A percentile compares a stretch with the other conserved stretches of the same genome.
These are phyloP conservation scores for Actenoides lindsayi DNA, from an alignment of 2,113 vertebrate species.

Conservation along the genomic window DNA sequence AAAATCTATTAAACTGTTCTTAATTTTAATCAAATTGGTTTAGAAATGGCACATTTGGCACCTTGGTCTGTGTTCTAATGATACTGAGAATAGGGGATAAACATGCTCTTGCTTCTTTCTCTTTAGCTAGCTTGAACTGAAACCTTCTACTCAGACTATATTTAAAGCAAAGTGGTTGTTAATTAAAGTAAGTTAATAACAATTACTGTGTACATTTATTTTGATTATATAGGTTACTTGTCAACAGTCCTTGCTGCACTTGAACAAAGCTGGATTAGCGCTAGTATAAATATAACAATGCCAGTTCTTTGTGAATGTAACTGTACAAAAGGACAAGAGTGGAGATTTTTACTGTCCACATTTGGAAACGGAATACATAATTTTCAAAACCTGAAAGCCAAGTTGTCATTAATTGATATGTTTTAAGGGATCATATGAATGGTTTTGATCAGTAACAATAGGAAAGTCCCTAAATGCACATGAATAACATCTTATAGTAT, in stretches of 20 bases:
- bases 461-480: not conserved
- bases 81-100: not conserved
- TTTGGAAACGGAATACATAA: not conserved
- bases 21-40: not conserved
- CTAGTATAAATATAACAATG: not conserved
- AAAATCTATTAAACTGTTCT: not conserved
- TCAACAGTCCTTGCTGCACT: not conserved
- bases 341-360: not conserved
- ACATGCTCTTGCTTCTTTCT: not conserved
- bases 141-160: not conserved
- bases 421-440: not conserved
- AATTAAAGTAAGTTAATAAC: not conserved
- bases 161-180: not conserved
- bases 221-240: conserved; percentile 4
- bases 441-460: not conserved
- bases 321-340: not conserved
- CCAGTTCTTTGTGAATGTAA: not conserved
- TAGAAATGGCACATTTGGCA: not conserved
- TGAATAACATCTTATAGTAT: not conserved
- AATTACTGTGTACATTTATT: not conserved
- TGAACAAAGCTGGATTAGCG: not conserved
- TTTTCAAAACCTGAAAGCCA: not conserved
- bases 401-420: not conserved
- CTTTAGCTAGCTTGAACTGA: not conserved
- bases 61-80: not conserved